Percentiles rank a stretch among this genome's conserved stretches.
These are phyloP conservation scores for Montifringilla adamsi DNA, from an alignment of 2,113 vertebrate genomes.

Conservation along the genomic window DNA sequence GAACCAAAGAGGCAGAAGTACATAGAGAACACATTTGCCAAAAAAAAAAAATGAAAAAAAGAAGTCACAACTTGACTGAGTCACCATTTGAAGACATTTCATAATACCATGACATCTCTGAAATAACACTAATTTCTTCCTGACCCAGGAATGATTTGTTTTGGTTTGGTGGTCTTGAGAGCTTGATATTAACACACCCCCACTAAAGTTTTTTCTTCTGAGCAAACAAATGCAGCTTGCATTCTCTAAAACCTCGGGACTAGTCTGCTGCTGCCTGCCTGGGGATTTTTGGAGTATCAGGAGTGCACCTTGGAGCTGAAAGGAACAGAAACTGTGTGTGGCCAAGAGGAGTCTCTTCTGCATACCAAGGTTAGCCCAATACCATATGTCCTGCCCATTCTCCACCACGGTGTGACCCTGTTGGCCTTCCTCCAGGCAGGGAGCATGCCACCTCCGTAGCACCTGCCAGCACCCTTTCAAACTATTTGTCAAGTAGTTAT, in stretches of 20 bases:
- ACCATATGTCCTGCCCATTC: background rate
- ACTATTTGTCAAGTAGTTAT: background rate
- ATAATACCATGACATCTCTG: background rate
- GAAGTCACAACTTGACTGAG: background rate
- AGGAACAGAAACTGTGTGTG: background rate
- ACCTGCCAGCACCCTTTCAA: slow-evolving; percentile 3
- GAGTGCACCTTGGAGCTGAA: background rate
- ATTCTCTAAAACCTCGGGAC: background rate
- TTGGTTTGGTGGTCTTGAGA: background rate
- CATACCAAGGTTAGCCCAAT: background rate
- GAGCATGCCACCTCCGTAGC: background rate
- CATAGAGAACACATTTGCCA: background rate
- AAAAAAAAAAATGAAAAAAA: background rate
- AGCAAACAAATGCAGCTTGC: background rate
- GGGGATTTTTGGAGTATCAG: background rate
- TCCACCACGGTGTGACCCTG: background rate
- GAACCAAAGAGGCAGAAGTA: background rate
- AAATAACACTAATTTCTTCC: background rate
- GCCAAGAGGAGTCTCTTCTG: background rate
- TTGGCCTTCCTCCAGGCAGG: slow-evolving; percentile 18
- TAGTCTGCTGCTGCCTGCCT: background rate
- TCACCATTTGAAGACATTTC: background rate
- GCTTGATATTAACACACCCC: background rate
- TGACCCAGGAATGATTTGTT: background rate
- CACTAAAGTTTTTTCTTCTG: background rate